A percentile compares a stretch with the other conserved stretches of the same genome.
phyloP scores from a whole-genome alignment of 2,113 vertebrate species.

The Erythrocercus mccallii region DNA sequence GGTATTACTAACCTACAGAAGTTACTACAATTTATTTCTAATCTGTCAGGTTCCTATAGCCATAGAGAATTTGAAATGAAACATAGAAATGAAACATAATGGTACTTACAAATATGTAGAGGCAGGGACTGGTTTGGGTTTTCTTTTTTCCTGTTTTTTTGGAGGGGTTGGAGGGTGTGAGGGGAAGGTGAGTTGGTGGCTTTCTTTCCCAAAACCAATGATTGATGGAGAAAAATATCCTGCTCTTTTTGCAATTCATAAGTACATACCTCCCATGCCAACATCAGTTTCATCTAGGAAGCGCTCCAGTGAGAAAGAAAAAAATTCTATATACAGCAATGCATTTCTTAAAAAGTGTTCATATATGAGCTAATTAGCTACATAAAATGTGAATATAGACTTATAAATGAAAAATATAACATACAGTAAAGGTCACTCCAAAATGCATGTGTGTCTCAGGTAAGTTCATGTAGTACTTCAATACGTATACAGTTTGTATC shows the following conservation, averaged over 20 bases:
- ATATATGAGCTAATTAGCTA: neutral
- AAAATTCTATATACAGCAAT: neutral
- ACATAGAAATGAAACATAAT: neutral
- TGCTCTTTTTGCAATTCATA: neutral
- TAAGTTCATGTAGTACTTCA: neutral
- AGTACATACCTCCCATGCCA: neutral
- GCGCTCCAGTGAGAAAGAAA: neutral
- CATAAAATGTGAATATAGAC: neutral
- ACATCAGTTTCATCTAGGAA: neutral
- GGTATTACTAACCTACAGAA: neutral
- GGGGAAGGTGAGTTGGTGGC: too few species aligned
- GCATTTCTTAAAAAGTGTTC: neutral
- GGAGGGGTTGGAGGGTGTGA: accelerated
- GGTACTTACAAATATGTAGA: neutral
- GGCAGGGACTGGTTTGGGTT: too few species aligned
- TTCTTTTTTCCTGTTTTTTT: neutral
- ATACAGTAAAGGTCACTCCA: neutral
- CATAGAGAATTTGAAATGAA: neutral
- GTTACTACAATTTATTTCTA: neutral
- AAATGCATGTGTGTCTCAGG: neutral
- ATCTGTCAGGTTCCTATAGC: neutral
- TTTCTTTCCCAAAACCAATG: neutral
- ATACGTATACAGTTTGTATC: neutral
- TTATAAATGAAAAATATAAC: neutral
- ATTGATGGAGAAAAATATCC: neutral